Conservation (phyloP, 2,888 invertebrate species). For the Cheilosia soror region DNA sequence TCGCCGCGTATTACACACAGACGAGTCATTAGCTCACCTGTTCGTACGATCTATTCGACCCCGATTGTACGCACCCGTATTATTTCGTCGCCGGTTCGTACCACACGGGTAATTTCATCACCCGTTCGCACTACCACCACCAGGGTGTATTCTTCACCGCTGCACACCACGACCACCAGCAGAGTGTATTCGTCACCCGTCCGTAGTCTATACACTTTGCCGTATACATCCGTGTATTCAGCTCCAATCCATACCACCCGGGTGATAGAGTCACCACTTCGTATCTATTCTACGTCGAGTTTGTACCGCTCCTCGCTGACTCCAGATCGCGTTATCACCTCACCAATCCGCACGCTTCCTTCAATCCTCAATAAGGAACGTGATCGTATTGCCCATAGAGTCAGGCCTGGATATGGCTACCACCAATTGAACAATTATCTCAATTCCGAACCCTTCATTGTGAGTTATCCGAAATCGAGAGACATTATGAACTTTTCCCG, state of each 20-base stretch:
- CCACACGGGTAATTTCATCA: slow-evolving; percentile 78
- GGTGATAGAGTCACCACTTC: slow-evolving; percentile 71
- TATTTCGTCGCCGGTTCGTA: slow-evolving; percentile 81
- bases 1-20: slow-evolving; percentile 79
- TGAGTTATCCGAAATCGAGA: slow-evolving; percentile 83
- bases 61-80: slow-evolving; percentile 80
- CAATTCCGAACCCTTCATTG: slow-evolving; percentile 90
- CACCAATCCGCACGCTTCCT: slow-evolving; percentile 85
- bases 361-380: slow-evolving; percentile 88
- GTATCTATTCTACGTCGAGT: slow-evolving; percentile 77
- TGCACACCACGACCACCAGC: slow-evolving; percentile 72
- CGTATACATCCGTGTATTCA: slow-evolving; percentile 76
- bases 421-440: slow-evolving; percentile 91
- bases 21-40: slow-evolving; percentile 76
- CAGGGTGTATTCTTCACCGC: slow-evolving; percentile 68
- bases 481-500: slow-evolving; percentile 10
- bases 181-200: slow-evolving; percentile 62
- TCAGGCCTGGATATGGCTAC: slow-evolving; percentile 86
- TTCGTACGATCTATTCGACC: slow-evolving; percentile 73
- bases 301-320: slow-evolving; percentile 76
- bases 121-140: slow-evolving; percentile 78
- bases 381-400: slow-evolving; percentile 88
- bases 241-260: slow-evolving; percentile 78
- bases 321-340: slow-evolving; percentile 80
- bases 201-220: slow-evolving; percentile 76